Base-by-base conservation (phyloP, 2,797 vertebrate species). In the Lithobates sylvaticus region DNA sequence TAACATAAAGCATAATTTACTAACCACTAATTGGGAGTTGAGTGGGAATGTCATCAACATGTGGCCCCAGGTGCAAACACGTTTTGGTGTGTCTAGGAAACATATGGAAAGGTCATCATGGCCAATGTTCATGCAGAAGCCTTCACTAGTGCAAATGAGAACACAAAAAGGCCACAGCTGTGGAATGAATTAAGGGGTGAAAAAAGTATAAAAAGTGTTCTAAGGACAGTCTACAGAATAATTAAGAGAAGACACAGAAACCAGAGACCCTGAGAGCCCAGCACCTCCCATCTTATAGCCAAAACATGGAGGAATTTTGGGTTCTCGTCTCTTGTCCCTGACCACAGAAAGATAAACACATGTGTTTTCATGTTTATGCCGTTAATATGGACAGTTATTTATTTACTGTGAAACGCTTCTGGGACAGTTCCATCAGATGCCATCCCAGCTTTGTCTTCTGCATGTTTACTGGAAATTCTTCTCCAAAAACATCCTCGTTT, bases 311-410 rank as follows among this genome's bases (percentile, higher is more conserved):
- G 69, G 69, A 44, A 54, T 32, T 47, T 44, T 12, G 71, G 15
- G 50, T 42, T 54, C 47, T 27, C 39, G 0, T 81, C 39, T 29
- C 23, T 23, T 12, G 54, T 61, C 23, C 32, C 32, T 29, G 44
- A 34, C 76, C 76, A 1, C 83, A 64, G 27, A 78, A 58, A 64
- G 75, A 69, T 78, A 84, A 84, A 84, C 83, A 84, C 47, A 61
- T 71, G 26, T 23, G 74, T 34, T 71, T 64, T 69, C n/a, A 36
- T 76, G 32, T 71, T 84, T 70, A 9, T 23, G 39, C 10, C 18
- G 18, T 76, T 77, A 58, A 84, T 84, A 67, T 71, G 74, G 65
- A 77, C 50, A 9, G 27, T 42, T 78, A 64, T 78, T 78, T 76
- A 58, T 84, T 61, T 61, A 84, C 69, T 23, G 47, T 27, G 68